Percentiles rank a stretch among this genome's conserved stretches.
These are phyloP conservation scores for Drosophila anceps DNA, from an alignment of 2,888 invertebrate species.

Conservation along the genomic window DNA sequence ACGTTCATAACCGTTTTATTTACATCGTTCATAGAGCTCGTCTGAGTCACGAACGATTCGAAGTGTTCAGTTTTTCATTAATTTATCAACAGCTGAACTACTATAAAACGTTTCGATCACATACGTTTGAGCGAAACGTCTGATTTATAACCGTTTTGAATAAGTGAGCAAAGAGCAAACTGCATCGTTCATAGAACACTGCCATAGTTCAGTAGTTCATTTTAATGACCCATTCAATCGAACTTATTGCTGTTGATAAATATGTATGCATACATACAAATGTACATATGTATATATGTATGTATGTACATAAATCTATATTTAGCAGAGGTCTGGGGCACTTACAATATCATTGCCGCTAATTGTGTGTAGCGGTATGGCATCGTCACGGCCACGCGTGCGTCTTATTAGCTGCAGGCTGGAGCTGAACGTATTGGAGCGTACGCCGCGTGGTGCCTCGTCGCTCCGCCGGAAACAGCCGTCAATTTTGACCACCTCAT, in stretches of 20 bases:
- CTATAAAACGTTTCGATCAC: not conserved
- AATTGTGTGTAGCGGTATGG: conserved; percentile 86
- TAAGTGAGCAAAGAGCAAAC: not conserved
- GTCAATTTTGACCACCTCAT: conserved; percentile 90
- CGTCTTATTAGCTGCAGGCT: conserved; percentile 86
- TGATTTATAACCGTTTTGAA: not conserved
- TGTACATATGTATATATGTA: too few species aligned
- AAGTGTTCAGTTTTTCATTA: not conserved
- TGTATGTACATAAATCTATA: not conserved
- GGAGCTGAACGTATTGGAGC: conserved; percentile 85
- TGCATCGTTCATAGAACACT: not conserved
- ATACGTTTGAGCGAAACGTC: not conserved
- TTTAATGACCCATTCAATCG: not conserved
- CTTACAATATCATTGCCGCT: conserved; percentile 88
- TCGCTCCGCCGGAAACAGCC: conserved; percentile 88
- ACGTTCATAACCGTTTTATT: not conserved
- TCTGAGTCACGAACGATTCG: not conserved
- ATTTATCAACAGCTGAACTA: not conserved
- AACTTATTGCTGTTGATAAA: not conserved
- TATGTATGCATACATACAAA: not conserved
- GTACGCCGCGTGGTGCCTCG: conserved; percentile 86
- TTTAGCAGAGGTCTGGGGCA: not conserved
- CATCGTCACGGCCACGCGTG: conserved; percentile 86
- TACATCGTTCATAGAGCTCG: not conserved
- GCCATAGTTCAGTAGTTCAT: conserved; percentile 2